Conservation (phyloP, 2,888 invertebrate genomes). For the Furcula furcula region DNA sequence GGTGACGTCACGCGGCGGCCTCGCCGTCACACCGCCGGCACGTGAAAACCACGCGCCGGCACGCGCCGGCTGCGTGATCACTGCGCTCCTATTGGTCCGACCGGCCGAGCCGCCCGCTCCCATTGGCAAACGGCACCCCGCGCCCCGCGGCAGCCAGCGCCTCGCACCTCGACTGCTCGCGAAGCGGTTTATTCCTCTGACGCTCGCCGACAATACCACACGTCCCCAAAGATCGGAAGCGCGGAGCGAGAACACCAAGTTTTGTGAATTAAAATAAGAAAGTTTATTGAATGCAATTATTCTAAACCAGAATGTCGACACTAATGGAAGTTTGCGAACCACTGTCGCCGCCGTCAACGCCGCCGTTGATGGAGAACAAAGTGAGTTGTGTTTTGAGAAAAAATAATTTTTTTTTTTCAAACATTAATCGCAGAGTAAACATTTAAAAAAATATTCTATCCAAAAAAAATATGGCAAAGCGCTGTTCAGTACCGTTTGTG, state of each 20-base stretch:
- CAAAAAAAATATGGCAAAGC: slow-evolving; percentile 16
- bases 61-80: slow-evolving; percentile 90
- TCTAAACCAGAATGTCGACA: slow-evolving; percentile 63
- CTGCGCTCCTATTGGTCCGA: slow-evolving; percentile 80
- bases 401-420: slow-evolving; percentile 20
- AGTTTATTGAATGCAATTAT: slow-evolving; percentile 68
- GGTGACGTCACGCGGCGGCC: slow-evolving; percentile 83
- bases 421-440: slow-evolving; percentile 9
- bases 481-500: slow-evolving; percentile 45
- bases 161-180: slow-evolving; percentile 65
- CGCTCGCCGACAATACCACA: slow-evolving; percentile 64
- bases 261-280: slow-evolving; percentile 74
- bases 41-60: slow-evolving; percentile 92
- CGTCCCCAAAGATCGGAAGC: slow-evolving; percentile 59
- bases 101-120: slow-evolving; percentile 86
- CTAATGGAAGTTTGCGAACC: slow-evolving; percentile 75
- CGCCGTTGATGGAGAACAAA: slow-evolving; percentile 83
- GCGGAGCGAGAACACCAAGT: slow-evolving; percentile 59
- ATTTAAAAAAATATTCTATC: slow-evolving; percentile 11
- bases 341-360: slow-evolving; percentile 88
- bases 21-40: slow-evolving; percentile 88
- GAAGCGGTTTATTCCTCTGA: slow-evolving; percentile 78
- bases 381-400: slow-evolving; percentile 59
- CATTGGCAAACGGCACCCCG: slow-evolving; percentile 82
- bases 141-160: slow-evolving; percentile 85